Conservation (phyloP, 2,888 invertebrate species). For the Baronia brevicornis region DNA sequence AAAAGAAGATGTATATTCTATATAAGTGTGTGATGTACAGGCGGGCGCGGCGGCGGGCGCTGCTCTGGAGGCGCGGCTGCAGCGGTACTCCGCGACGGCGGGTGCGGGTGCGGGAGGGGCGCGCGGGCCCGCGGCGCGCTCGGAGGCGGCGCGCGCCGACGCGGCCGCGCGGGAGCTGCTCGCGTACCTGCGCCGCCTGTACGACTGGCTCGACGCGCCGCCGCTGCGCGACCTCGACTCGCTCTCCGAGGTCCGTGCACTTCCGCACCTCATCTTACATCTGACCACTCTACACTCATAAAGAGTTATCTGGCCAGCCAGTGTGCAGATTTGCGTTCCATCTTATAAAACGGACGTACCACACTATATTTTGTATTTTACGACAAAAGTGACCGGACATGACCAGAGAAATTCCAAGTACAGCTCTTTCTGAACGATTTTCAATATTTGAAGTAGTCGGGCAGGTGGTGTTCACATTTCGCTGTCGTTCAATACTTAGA, state of each 20-base stretch:
- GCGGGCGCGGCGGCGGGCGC: slow-evolving; percentile 82
- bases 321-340: too few species aligned
- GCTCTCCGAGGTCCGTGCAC: slow-evolving; percentile 35
- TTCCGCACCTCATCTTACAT: too few species aligned
- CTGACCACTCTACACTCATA: too few species aligned
- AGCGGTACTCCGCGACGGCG: slow-evolving; percentile 68
- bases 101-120: slow-evolving; percentile 73
- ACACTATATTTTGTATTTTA: too few species aligned
- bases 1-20: too few species aligned
- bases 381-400: too few species aligned
- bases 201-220: slow-evolving; percentile 53
- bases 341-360: too few species aligned
- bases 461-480: neutral
- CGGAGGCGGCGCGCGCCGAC: slow-evolving; percentile 80
- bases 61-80: slow-evolving; percentile 72
- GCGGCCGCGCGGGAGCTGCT: slow-evolving; percentile 87
- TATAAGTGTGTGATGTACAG: slow-evolving; percentile 75
- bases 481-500: neutral
- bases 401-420: too few species aligned
- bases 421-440: too few species aligned
- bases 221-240: slow-evolving; percentile 46
- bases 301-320: too few species aligned
- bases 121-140: slow-evolving; percentile 35
- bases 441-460: too few species aligned
- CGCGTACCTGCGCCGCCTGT: slow-evolving; percentile 80